Conservation (phyloP, 2,888 invertebrate species). For the Acronicta leporina region DNA sequence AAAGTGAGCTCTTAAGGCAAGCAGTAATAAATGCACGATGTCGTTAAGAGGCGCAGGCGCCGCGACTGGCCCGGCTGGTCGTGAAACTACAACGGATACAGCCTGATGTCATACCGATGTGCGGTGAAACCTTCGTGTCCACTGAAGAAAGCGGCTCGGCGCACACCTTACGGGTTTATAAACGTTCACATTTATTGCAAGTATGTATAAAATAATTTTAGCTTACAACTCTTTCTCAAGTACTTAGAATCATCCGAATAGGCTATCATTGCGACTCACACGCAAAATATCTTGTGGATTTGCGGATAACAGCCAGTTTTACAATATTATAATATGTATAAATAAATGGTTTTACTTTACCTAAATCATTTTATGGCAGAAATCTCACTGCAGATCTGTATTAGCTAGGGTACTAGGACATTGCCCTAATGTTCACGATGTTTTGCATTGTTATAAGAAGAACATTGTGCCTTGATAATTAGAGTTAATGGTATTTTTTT, state of each 20-base stretch:
- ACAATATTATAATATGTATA: background rate
- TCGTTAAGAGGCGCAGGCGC: conserved; percentile 68
- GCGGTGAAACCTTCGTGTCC: conserved; percentile 45
- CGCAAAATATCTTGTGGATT: no score
- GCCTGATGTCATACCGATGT: conserved; percentile 52
- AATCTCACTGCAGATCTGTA: background rate
- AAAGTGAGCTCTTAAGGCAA: conserved; percentile 53
- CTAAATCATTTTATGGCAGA: conserved; percentile 11
- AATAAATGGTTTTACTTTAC: conserved; percentile 16
- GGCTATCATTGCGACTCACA: no score
- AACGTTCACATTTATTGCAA: conserved; percentile 11
- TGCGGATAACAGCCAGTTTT: no score
- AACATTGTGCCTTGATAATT: background rate
- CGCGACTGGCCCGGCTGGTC: conserved; percentile 49
- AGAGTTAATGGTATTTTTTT: background rate
- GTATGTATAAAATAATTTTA: no score
- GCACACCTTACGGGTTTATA: conserved; percentile 18
- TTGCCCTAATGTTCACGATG: no score
- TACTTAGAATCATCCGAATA: no score
- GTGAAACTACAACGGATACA: conserved; percentile 57
- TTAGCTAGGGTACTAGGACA: no score
- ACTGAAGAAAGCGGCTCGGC: conserved; percentile 16
- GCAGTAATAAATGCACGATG: conserved; percentile 67
- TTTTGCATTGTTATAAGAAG: no score
- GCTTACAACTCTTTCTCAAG: no score